Conservation (phyloP, 2,888 invertebrate genomes). For the Parasteatoda lunata region DNA sequence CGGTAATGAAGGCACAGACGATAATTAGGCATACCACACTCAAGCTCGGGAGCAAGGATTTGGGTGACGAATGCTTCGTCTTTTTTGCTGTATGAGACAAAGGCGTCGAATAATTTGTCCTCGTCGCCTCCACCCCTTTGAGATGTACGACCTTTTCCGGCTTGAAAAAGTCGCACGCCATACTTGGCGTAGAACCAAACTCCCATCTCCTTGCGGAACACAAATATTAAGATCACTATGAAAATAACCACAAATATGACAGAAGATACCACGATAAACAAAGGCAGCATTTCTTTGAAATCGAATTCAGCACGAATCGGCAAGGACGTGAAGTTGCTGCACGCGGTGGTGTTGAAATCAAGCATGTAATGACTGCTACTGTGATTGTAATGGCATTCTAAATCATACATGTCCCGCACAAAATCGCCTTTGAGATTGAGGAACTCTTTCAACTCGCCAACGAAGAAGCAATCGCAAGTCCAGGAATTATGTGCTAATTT, state of each 20-base stretch:
- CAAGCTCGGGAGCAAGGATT: conserved; percentile 79
- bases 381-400: conserved; percentile 70
- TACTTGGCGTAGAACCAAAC: conserved; percentile 88
- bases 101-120: conserved; percentile 75
- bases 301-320: conserved; percentile 32
- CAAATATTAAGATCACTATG: conserved; percentile 32
- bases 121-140: conserved; percentile 67
- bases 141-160: conserved; percentile 72
- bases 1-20: conserved; percentile 82
- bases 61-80: conserved; percentile 78
- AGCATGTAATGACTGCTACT: conserved; percentile 66
- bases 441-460: conserved; percentile 84
- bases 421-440: conserved; percentile 78
- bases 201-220: conserved; percentile 81
- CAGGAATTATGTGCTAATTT: conserved; percentile 84
- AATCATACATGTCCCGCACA: conserved; percentile 74
- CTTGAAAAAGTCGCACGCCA: conserved; percentile 86
- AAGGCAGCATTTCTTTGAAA: conserved; percentile 38
- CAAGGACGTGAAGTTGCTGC: conserved; percentile 66
- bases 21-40: conserved; percentile 78
- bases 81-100: conserved; percentile 75
- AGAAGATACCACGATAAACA: conserved; percentile 47
- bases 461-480: conserved; percentile 88
- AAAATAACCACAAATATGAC: conserved; percentile 42
- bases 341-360: conserved; percentile 68